Percentiles rank a stretch among this genome's conserved stretches.
phyloP scores from a whole-genome alignment of 2,888 invertebrate genomes.

The Diaphora mendica region DNA sequence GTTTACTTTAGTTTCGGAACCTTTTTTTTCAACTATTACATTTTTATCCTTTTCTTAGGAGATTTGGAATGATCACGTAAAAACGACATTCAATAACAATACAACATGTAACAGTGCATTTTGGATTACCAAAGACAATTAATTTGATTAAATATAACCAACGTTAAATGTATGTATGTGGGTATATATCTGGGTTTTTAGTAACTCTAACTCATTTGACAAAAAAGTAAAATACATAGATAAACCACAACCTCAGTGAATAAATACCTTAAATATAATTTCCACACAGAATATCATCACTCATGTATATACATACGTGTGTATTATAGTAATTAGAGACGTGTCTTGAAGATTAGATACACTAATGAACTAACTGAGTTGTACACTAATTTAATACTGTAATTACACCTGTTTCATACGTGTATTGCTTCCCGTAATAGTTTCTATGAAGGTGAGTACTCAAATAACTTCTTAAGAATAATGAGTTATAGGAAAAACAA shows the following conservation, averaged over 20 bases:
- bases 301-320: not conserved
- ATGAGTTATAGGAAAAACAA: not conserved
- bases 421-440: not conserved
- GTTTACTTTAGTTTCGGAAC: not conserved
- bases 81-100: too few relatives aligned
- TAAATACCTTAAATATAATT: too few relatives aligned
- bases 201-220: too few relatives aligned
- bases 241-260: too few relatives aligned
- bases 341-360: slow-evolving; percentile 2
- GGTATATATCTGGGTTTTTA: too few relatives aligned
- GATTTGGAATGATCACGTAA: too few relatives aligned
- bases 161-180: too few relatives aligned
- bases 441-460: not conserved
- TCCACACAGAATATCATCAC: too few relatives aligned
- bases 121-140: too few relatives aligned
- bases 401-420: not conserved
- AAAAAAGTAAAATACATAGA: too few relatives aligned
- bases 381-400: not conserved
- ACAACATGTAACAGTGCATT: too few relatives aligned
- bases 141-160: too few relatives aligned
- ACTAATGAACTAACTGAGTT: slow-evolving; percentile 4
- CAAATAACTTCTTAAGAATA: not conserved
- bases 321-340: not conserved
- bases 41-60: not conserved
- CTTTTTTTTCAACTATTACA: not conserved